Evolutionary conservation across 2,113 vertebrate species (phyloP).

Genomic region (Mandrillus leucophaeus): DNA sequence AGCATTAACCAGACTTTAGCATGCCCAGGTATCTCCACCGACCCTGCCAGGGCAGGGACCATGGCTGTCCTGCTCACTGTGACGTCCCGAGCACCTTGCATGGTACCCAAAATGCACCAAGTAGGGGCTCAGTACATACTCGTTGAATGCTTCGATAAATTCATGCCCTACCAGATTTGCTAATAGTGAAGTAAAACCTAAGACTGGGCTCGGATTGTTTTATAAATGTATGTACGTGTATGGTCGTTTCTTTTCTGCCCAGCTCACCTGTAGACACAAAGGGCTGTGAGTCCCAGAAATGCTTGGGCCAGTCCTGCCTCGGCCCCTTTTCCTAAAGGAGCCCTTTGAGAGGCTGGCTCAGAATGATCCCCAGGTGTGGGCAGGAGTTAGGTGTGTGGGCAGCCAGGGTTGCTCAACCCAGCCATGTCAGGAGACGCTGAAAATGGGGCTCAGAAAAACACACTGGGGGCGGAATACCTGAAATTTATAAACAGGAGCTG

Average conservation of each 20-base stretch:
- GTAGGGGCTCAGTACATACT: neutral
- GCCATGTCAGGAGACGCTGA: neutral
- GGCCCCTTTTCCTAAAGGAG: neutral
- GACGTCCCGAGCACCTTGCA: neutral
- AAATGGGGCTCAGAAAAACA: neutral
- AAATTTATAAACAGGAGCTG: neutral
- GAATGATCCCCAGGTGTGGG: neutral
- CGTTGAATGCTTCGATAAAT: neutral
- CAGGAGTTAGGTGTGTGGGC: neutral
- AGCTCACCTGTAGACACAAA: neutral
- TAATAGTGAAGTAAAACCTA: neutral
- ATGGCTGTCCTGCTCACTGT: neutral
- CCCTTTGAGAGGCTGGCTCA: neutral
- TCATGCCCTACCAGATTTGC: neutral
- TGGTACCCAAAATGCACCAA: neutral
- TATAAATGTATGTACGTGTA: neutral
- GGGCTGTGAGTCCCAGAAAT: neutral
- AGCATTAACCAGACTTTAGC: neutral
- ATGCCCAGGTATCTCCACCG: accelerated
- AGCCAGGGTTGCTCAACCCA: neutral
- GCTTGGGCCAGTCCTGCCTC: neutral
- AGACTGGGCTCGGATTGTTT: neutral
- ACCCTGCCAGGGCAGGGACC: neutral
- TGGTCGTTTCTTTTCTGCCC: neutral
- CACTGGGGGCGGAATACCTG: neutral